phyloP scores from a whole-genome alignment of 2,113 vertebrate genomes.

The Amia ocellicauda region DNA sequence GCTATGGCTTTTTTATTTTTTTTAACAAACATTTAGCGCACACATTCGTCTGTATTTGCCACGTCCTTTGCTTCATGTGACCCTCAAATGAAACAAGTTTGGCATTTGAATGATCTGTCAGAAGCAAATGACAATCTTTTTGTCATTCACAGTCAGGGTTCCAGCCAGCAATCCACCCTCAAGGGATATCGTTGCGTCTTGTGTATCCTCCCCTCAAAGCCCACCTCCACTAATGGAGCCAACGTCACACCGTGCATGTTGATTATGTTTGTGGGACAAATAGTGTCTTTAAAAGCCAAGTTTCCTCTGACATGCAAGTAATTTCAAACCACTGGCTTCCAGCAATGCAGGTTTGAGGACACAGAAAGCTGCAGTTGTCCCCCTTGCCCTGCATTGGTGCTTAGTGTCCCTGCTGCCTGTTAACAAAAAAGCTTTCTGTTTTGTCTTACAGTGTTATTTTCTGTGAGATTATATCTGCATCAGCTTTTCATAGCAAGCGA shows the following conservation, averaged over 20 bases:
- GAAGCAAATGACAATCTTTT: conserved; percentile 65
- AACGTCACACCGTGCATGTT: conserved; percentile 47
- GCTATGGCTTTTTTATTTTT: too few relatives aligned
- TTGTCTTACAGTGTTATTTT: too few relatives aligned
- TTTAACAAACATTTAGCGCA: too few relatives aligned
- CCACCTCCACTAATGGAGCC: conserved; percentile 42
- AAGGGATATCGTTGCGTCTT: conserved; percentile 35
- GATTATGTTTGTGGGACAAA: conserved; percentile 43
- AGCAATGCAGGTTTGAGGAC: conserved; percentile 54
- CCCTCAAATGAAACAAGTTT: conserved; percentile 37
- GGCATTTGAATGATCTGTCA: conserved; percentile 53
- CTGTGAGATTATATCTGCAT: too few relatives aligned
- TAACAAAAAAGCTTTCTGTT: too few relatives aligned
- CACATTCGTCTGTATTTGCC: conserved; percentile 1
- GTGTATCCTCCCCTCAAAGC: conserved; percentile 34
- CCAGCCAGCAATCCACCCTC: conserved; percentile 41
- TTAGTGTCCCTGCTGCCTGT: too few relatives aligned
- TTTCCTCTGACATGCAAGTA: conserved; percentile 12
- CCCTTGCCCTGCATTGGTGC: conserved; percentile 45
- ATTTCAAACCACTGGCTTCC: conserved; percentile 56
- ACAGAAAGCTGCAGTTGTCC: conserved; percentile 47
- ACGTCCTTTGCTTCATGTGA: conserved; percentile 40
- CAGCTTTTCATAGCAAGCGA: too few relatives aligned
- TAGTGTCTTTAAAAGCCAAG: conserved; percentile 25
- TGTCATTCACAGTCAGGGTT: conserved; percentile 49